Base-by-base conservation (phyloP, 23 tunicate species). In the Styela clava region DNA sequence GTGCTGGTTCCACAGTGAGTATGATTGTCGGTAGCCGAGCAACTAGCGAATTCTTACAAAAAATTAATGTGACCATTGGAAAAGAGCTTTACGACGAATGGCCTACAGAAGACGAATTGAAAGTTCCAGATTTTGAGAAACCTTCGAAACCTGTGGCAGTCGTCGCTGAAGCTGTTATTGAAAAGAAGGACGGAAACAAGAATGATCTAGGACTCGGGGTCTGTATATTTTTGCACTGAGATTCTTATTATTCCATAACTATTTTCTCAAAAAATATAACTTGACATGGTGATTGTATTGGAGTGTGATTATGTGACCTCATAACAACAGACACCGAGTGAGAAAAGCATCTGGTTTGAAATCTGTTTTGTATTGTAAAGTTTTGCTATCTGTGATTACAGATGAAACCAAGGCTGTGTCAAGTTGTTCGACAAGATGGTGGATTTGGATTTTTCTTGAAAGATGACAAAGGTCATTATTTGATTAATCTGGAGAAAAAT, bases 401-500 rank as follows among this genome's bases (percentile, higher is more conserved):
- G 86, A 26, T 44, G 32, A 74, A 61, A 33, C 70, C 81, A n/a
- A 81, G 91, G 0, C 30, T 74, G 22, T 92, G 97, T 72, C 84
- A 32, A 26, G 61, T 92, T 61, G 79, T n/a, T 63, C 85, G 88
- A 56, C 69, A 44, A 2, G 85, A 73, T 23, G 82, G 82, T 18
- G 91, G 88, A 16, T 92, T 78, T 44, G 91, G 91, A 1, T 92
- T 92, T 71, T 86, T 86, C 71, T 65, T 92, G 20, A 78, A 83
- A 44, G 97, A 92, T 68, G 91, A 86, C 35, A n/a, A 79, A 61
- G 97, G 88, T 1, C 97, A 92, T 63, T 68, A 71, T 37, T 85
- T 92, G n/a, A 69, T 80, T 0, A 79, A 84, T 34, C 64, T 92
- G 26, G 97, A 92, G 63, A 34, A 79, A 35, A 88, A 79, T 16